Base-by-base conservation (phyloP, 2,113 vertebrate species). In the Sitta europaea region DNA sequence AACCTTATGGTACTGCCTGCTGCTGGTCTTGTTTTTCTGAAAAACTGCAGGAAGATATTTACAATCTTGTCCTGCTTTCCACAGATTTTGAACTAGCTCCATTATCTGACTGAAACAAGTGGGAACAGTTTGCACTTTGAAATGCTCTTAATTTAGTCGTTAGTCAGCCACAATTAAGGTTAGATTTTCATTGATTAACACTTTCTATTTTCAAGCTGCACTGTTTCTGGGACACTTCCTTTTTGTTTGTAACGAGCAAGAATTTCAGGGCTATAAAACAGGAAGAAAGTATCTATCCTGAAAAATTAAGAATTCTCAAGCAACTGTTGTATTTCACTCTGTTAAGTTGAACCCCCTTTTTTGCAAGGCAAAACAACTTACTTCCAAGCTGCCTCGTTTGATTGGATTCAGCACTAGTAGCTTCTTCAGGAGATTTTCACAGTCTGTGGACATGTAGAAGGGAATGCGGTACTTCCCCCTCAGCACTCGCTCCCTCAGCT, bases 391-490 rank as follows among this genome's bases (percentile, higher is more conserved):
- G 95, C 99, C 99, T 97, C 99, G 97, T 97, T 99, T 99, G 85
- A 99, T 96, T 25, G 99, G 99, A 94, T 99, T 99, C 94, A 99
- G 98, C 63, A 99, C 99, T 40, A 99, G 97, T 5, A 99, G 97
- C 88, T 99, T 99, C 97, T 99, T 99, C 65, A 99, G 99, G 14
- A 99, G 98, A 97, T 99, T 99, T 98, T 99, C 99, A 98, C 99
- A 99, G 99, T 99, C 99, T 72, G 99, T 99, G 95, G 99, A 99
- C 99, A 99, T 99, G 86, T 99, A 99, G 98, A 99, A 99, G 5
- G 99, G 99, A 95, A 99, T 99, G n/a, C 99, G 99, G 92, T 99
- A 99, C 96, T 99, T 99, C 59, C 99, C 99, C 33, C 99, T 97
- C 63, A 99, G 97, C 51, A 99, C 99, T 71, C 99, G 98, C 92